These are phyloP conservation scores for Drosophila greeni DNA, from an alignment of 2,888 invertebrate genomes.

Conservation along the genomic window DNA sequence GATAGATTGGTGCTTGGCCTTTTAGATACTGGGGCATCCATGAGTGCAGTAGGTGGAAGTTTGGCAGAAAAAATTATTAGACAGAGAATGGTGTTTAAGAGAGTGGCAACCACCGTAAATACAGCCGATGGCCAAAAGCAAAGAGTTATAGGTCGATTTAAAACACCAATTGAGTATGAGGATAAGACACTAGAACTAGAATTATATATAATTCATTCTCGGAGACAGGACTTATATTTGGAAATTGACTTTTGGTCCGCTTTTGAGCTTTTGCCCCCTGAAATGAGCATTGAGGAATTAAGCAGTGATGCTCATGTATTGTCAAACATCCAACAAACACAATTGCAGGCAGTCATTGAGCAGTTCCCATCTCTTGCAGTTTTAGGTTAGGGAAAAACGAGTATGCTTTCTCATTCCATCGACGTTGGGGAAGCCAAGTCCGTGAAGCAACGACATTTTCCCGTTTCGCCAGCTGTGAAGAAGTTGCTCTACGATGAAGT, in stretches of 20 bases:
- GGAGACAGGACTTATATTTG: no score
- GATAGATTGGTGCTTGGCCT: neutral
- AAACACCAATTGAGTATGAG: neutral
- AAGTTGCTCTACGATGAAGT: neutral
- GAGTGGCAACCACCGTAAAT: neutral
- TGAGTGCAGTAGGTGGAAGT: neutral
- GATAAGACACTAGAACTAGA: neutral
- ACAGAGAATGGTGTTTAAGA: neutral
- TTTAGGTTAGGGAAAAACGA: neutral
- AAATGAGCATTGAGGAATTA: neutral
- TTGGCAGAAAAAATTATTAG: neutral
- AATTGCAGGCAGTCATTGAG: neutral
- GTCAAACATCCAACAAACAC: neutral
- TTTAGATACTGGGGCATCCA: neutral
- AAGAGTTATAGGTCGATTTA: neutral
- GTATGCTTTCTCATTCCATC: neutral
- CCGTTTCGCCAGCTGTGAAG: neutral
- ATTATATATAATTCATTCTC: neutral
- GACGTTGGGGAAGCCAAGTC: neutral
- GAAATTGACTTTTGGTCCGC: neutral
- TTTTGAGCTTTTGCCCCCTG: neutral
- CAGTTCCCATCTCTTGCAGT: neutral
- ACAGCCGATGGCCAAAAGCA: constrained; percentile 5
- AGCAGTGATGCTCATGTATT: neutral
- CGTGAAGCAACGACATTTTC: neutral